Percentiles rank a stretch among this genome's conserved stretches.
These are phyloP conservation scores for Aplidium turbinatum DNA, from an alignment of 23 tunicate genomes.

Conservation along the genomic window DNA sequence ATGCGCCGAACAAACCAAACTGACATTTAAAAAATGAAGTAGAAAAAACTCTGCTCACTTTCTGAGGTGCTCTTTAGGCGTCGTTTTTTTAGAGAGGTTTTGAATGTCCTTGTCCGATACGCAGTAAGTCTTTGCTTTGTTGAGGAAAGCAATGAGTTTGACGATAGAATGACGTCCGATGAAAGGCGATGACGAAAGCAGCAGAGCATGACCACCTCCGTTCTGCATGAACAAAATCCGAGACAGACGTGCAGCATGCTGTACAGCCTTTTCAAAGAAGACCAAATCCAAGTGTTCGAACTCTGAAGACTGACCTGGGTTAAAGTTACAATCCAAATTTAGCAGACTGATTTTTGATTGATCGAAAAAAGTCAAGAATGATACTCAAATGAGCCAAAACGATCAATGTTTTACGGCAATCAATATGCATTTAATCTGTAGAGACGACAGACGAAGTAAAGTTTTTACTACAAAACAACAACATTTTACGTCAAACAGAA, in stretches of 20 bases:
- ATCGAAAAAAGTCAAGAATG: too few species aligned
- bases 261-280: slow-evolving; percentile 71
- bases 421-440: background rate
- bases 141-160: slow-evolving; percentile 42
- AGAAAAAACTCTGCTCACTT: background rate
- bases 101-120: background rate
- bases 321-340: background rate
- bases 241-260: slow-evolving; percentile 75
- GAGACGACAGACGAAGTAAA: background rate
- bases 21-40: too few species aligned
- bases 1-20: too few species aligned
- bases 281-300: slow-evolving; percentile 47
- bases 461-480: background rate
- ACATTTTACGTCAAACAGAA: too few species aligned
- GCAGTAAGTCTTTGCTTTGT: slow-evolving; percentile 5
- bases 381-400: too few species aligned
- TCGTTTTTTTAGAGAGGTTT: background rate
- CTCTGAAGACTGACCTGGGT: background rate
- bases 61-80: background rate
- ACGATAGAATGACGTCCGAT: slow-evolving; percentile 57
- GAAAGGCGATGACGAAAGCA: slow-evolving; percentile 55
- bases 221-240: slow-evolving; percentile 55
- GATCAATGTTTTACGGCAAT: too few species aligned
- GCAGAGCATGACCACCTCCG: slow-evolving; percentile 71
- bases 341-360: too few species aligned